Evolutionary conservation across 2,113 vertebrate species (phyloP).

Genomic region (Cyprinus carpio): DNA sequence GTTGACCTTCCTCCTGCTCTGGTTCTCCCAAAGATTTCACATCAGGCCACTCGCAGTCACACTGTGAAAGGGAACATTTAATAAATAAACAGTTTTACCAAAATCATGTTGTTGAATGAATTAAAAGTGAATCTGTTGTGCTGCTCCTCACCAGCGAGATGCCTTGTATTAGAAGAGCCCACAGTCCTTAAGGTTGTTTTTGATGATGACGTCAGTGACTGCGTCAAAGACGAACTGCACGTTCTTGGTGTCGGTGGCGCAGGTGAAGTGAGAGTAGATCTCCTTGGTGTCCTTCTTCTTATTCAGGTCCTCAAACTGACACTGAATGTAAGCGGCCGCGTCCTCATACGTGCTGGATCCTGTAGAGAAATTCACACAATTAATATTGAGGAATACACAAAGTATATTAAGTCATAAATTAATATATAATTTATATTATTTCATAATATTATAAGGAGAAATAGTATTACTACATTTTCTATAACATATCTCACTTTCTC

Average conservation of each 20-base stretch:
- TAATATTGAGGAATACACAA: not conserved
- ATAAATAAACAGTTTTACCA: constrained; percentile 5
- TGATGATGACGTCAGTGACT: constrained; percentile 98
- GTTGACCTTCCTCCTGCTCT: constrained; percentile 65
- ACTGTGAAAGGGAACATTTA: constrained; percentile 48
- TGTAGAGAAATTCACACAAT: not conserved
- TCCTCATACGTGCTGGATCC: constrained; percentile 95
- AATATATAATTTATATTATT: not conserved
- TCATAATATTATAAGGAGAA: not conserved
- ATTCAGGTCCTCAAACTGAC: constrained; percentile 97
- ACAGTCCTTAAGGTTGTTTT: constrained; percentile 99
- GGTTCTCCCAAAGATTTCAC: constrained; percentile 61
- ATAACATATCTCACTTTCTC: no score
- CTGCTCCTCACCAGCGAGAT: not conserved
- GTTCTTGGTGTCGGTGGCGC: constrained; percentile 98
- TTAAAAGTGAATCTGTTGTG: not conserved
- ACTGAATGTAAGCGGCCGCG: constrained; percentile 92
- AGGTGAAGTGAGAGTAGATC: constrained; percentile 98
- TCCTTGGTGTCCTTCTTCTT: constrained; percentile 98
- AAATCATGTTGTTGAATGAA: not conserved
- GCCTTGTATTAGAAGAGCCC: constrained; percentile 87
- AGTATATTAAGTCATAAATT: not conserved
- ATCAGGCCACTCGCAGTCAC: constrained; percentile 34
- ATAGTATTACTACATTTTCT: no score
- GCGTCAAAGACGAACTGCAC: constrained; percentile 99